Evolutionary conservation across 1,140 invertebrate genomes (phyloP), one percentile per base, ranked within the genome.

Genomic region (Brachionus koreanus): DNA sequence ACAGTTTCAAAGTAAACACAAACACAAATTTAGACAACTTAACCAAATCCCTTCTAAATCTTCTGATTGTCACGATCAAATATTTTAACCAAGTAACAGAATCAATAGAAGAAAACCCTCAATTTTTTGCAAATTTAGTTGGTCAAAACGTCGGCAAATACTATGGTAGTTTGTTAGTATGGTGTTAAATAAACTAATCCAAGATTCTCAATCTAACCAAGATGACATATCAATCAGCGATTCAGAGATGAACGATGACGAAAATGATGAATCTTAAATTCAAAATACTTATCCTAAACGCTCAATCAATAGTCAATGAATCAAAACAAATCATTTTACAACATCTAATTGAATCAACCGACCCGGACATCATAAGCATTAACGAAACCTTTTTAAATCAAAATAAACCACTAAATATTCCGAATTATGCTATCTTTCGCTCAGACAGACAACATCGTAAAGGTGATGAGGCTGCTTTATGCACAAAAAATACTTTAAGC

Each of bases 11-110:
- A n/a, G n/a, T n/a, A n/a, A n/a, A n/a, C n/a, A n/a, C n/a, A n/a
- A n/a, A n/a, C n/a, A n/a, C n/a, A n/a, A n/a, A n/a, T 61, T 61
- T 61, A 61, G 57, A 61, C 23, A 61, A 61, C 57, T 61, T 61
- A 16, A 4, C 57, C 57, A 61, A 61, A 61, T 61, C 57, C 23
- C 23, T 61, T n/a, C 57, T 61, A n/a, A 61, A 61, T 61, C 57
- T 61, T 61, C 9, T 61, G n/a, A 61, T 61, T 61, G 57, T 23
- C 23, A 61, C 25, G 6, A 19, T 61, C 57, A 61, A 61, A 16
- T 10, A 23, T 10, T 61, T 61, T 61, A 61, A 61, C 57, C 57
- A 61, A 61, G 57, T 61, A 61, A 61, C 57, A n/a, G 57, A 61
- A 61, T 61, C 57, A n/a, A 61, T 61, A 23, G 57, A 61, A 61